Conservation (phyloP, 2,113 vertebrate species). For the Nibea albiflora region DNA sequence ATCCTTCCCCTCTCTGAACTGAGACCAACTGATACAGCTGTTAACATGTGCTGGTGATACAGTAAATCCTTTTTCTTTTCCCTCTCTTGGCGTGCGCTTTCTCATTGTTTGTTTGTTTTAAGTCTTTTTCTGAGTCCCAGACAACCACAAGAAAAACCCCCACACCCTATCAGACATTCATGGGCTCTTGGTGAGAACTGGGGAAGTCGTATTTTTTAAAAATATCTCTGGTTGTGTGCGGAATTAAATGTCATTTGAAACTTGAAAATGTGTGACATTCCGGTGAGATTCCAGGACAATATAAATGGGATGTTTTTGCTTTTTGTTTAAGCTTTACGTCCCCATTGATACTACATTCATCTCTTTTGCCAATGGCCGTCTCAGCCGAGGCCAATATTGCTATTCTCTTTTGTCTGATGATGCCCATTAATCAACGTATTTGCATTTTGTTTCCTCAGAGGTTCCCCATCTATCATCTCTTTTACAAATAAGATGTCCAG, state of each 20-base stretch:
- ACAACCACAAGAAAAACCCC: conserved; percentile 23
- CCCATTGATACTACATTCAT: conserved; percentile 16
- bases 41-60: conserved; percentile 70
- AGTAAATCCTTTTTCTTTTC: conserved; percentile 39
- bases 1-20: conserved; percentile 85
- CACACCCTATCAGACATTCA: neutral
- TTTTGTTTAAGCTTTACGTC: conserved; percentile 18
- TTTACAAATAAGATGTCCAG: conserved; percentile 15
- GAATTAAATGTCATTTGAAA: neutral
- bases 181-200: neutral
- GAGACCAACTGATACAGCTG: conserved; percentile 88
- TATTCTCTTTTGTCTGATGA: conserved; percentile 29
- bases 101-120: conserved; percentile 16
- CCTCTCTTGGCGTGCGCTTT: conserved; percentile 10
- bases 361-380: conserved; percentile 34
- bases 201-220: neutral
- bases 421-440: conserved; percentile 45
- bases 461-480: conserved; percentile 30
- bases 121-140: neutral
- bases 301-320: conserved; percentile 13
- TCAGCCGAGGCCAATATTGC: conserved; percentile 29
- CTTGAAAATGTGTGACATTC: neutral
- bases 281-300: neutral
- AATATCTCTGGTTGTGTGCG: neutral
- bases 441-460: conserved; percentile 32